Evolutionary conservation across 2,797 vertebrate genomes (phyloP).

Genomic region (Loriculus beryllinus): DNA sequence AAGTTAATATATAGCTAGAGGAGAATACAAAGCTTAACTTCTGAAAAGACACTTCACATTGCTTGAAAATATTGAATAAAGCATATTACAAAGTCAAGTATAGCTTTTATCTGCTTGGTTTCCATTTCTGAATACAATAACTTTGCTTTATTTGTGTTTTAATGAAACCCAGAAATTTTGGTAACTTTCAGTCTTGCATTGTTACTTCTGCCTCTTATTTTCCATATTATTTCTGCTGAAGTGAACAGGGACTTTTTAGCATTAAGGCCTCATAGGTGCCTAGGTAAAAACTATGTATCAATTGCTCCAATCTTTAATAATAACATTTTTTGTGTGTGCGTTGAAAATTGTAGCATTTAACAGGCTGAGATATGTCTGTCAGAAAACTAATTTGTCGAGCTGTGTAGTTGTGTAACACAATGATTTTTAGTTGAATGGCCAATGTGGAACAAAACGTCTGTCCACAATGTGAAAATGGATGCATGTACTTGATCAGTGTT

Average conservation of each 20-base stretch:
- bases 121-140: neutral
- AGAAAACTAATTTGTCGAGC: neutral
- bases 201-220: neutral
- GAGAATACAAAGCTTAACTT: neutral
- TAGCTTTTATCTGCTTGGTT: neutral
- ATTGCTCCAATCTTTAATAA: neutral
- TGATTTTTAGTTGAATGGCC: neutral
- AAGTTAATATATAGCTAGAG: neutral
- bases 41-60: neutral
- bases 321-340: neutral
- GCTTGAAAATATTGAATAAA: neutral
- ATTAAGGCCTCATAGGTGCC: neutral
- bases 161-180: neutral
- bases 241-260: neutral
- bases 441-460: neutral
- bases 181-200: neutral
- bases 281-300: neutral
- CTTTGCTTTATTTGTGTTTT: neutral
- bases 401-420: neutral
- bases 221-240: neutral
- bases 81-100: neutral
- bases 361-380: neutral
- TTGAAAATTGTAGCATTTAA: slow-evolving; percentile 1
- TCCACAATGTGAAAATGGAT: neutral
- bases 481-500: neutral